Conservation (phyloP, 2,888 invertebrate genomes). For the Netelia inedita region DNA sequence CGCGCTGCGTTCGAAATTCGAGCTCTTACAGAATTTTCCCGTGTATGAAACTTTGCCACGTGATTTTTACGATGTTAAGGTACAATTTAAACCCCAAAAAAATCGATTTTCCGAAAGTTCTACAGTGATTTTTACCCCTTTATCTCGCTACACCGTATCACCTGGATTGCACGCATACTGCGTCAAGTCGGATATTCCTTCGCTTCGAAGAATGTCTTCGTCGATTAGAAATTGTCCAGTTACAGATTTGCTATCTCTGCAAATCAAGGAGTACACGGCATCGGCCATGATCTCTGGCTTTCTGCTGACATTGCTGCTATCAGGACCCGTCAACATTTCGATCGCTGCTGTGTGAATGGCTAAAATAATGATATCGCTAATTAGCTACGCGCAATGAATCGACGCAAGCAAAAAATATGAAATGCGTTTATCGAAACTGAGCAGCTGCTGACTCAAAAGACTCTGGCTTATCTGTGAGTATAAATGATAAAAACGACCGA, state of each 20-base stretch:
- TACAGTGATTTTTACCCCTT: no score
- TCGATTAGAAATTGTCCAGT: conserved; percentile 98
- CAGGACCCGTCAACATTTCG: conserved; percentile 92
- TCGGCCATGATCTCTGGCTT: conserved; percentile 95
- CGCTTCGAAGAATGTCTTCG: conserved; percentile 92
- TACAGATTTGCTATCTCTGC: conserved; percentile 90
- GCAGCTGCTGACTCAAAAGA: no score
- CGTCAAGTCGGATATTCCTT: conserved; percentile 93
- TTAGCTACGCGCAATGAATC: neutral
- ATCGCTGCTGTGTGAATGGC: conserved; percentile 98
- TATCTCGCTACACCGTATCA: conserved; percentile 80
- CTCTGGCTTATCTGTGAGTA: no score
- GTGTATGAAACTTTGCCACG: no score
- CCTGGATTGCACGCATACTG: conserved; percentile 95
- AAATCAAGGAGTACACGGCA: conserved; percentile 91
- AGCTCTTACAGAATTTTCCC: no score
- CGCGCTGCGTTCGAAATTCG: no score
- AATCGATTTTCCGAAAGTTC: no score
- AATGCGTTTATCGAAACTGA: neutral
- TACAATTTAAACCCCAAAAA: no score
- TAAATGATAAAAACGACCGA: no score
- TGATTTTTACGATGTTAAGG: no score
- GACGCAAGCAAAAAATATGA: neutral
- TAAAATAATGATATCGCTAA: conserved; percentile 81
- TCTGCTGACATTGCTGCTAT: conserved; percentile 89